Base-by-base conservation (phyloP, 2,888 invertebrate species). In the Agrotis clavis region DNA sequence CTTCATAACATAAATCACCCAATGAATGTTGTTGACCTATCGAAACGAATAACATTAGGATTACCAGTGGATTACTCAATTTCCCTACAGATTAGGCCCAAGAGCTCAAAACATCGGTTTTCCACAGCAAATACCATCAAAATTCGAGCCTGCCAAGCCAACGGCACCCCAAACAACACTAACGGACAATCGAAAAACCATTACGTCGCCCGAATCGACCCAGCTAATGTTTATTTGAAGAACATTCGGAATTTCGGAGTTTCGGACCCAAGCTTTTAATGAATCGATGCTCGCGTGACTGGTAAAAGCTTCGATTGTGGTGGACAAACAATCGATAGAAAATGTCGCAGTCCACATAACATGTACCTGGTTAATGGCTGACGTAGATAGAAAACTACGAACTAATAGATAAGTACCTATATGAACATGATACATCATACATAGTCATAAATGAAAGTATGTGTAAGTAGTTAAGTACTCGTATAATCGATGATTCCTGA, bases 161-260 rank as follows among this genome's bases (percentile, higher is more conserved):
- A 90, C 88, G 91, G 86, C 84, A 85, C 85, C 85, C 85, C 86
- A 85, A 86, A 85, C 85, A 85, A 70, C 76, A 80, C 82, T 81
- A 84, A 88, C 84, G 85, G 88, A 91, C 92, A 90, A 94, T 93
- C 90, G 91, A 90, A 92, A 92, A 92, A 89, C 92, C 89, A 94
- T 95, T 93, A 92, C 88, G 77, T 79, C 76, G 84, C 83, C 83
- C 90, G 86, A 89, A 89, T 90, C 86, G 82, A 86, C 80, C 85
- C 85, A 85, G 75, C 86, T 90, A 92, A 94, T 94, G 92, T 91
- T 93, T 93, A 93, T 94, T 94, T 92, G 90, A 92, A 90, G 89
- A 92, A 87, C 88, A 88, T 90, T 90, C 85, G 11, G 41, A 41
- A 41, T 41, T 41, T 41, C 41, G 41, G 41, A 41, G 41, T 41